Evolutionary conservation across 2,888 invertebrate genomes (phyloP), one percentile per base, ranked within the genome.

Genomic region (Tromatobia lineatoria): DNA sequence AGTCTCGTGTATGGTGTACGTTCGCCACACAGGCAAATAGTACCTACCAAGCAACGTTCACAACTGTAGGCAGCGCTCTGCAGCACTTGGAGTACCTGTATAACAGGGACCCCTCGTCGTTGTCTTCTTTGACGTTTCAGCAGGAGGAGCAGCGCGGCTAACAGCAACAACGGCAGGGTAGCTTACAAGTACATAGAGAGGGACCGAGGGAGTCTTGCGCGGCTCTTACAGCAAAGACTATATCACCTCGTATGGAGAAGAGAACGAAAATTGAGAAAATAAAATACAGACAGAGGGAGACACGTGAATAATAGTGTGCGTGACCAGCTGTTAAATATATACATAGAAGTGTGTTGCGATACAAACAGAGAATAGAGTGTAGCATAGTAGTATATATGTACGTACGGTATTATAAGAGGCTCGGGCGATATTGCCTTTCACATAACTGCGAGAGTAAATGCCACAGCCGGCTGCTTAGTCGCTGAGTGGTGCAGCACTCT

Each of bases 371-470:
- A 18, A 18, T 54, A 45, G 67, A 18, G 59, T 34, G 38, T 67
- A 59, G 73, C 57, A 23, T 25, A 42, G 13, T 13, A 7, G 15
- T n/a, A n/a, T 47, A 10, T 47, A 3, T 50, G 23, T 45, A 47
- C 20, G 57, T 34, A 52, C 70, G 29, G 78, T 81, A 81, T 81
- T 69, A 70, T 75, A 81, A 71, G 81, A 78, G 90, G 90, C 88
- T 90, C 90, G 88, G 84, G 79, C 87, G 91, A 91, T 92, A 92
- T 91, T 82, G 91, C 93, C 93, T 93, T 93, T 93, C 93, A 93
- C 93, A 93, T 93, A 93, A 93, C 93, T 93, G 80, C 81, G 91
- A 91, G 91, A 92, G 92, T 91, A 93, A 93, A 93, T 93, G 93
- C 92, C 93, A 92, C 64, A 82, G 84, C 81, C 78, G 74, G 45